Percentiles rank a stretch among this genome's conserved stretches.
Evolutionary conservation across 2,113 vertebrate species (phyloP).

Genomic region (Barnardius zonarius): DNA sequence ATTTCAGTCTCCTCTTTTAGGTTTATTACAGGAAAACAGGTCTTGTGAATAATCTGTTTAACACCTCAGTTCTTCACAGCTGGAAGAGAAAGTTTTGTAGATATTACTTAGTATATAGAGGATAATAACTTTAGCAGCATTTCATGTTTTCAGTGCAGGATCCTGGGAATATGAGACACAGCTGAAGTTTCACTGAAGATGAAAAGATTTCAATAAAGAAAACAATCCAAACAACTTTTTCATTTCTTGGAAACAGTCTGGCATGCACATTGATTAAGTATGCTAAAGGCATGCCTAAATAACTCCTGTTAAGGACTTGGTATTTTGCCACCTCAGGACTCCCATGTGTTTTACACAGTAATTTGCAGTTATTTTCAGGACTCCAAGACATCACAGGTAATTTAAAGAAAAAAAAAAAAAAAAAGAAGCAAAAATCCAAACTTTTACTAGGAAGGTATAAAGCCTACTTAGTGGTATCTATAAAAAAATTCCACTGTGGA

Average conservation of each 20-base stretch:
- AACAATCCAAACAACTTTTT: conserved; percentile 12
- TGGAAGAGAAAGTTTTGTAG: background rate
- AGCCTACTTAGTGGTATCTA: background rate
- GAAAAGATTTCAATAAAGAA: conserved; percentile 46
- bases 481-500: background rate
- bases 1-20: background rate
- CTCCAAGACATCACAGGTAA: background rate
- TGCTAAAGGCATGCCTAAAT: conserved; percentile 39
- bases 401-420: background rate
- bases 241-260: conserved; percentile 54
- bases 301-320: conserved; percentile 48
- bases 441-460: background rate
- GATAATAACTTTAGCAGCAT: background rate
- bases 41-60: background rate
- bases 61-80: background rate
- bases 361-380: conserved; percentile 2
- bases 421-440: background rate
- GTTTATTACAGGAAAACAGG: background rate
- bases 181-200: background rate
- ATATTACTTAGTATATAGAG: background rate
- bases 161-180: conserved; percentile 38
- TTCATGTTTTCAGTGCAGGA: background rate
- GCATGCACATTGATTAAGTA: conserved; percentile 16
- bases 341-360: background rate
- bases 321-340: conserved; percentile 11